Percentiles rank a stretch among this genome's conserved stretches.
Evolutionary conservation across 23 tunicate genomes (phyloP).

Genomic region (Styela clava): DNA sequence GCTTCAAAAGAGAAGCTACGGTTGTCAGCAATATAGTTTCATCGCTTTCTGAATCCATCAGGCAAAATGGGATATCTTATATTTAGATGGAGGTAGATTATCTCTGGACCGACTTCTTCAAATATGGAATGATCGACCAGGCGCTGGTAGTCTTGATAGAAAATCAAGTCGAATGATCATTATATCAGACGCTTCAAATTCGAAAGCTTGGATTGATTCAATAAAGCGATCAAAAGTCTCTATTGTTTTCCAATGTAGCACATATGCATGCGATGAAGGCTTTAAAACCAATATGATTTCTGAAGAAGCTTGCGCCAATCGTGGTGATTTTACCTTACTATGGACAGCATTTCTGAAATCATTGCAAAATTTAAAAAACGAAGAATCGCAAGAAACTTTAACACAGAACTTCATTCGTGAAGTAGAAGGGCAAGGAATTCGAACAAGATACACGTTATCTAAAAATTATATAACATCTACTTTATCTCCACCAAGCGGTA

Average conservation of each 20-base stretch:
- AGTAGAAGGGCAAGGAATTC: constrained; percentile 13
- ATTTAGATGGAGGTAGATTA: neutral
- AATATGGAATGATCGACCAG: constrained; percentile 10
- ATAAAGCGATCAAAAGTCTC: neutral
- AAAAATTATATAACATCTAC: neutral
- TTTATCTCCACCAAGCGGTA: constrained; percentile 3
- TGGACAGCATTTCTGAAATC: constrained; percentile 9
- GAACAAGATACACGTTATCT: neutral
- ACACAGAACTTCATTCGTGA: neutral
- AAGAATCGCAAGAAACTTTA: neutral
- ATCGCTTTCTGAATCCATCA: no score
- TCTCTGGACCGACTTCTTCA: neutral
- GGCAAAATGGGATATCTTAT: no score
- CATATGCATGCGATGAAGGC: neutral
- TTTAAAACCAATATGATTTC: neutral
- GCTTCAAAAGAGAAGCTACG: no score
- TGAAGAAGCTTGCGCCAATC: constrained; percentile 11
- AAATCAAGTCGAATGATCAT: constrained; percentile 8
- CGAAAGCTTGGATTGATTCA: neutral
- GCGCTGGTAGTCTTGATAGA: neutral
- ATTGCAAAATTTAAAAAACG: neutral
- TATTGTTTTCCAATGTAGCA: neutral
- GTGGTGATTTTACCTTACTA: constrained; percentile 7
- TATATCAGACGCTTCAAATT: constrained; percentile 11
- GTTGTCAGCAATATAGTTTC: no score